Evolutionary conservation across 92 coral and sea anemone genomes (phyloP), one percentile per base, ranked within the genome.

Genomic region (Porites divaricata): DNA sequence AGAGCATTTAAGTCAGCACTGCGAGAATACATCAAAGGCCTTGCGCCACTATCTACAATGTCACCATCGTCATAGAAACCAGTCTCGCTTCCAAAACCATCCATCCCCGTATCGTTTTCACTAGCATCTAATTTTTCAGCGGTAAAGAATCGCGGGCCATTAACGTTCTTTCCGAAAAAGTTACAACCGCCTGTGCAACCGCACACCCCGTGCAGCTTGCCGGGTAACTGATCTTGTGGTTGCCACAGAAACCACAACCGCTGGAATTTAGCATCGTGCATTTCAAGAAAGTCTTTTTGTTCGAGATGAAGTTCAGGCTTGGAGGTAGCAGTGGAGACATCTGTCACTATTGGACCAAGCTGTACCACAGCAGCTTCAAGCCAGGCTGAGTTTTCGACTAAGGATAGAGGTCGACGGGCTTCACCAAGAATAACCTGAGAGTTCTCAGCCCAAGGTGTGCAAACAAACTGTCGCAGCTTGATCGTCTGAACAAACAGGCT

Each of bases 181-280:
- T 93, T 97, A 49, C 99, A 95, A 1, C 99, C 99, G 1, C 99
- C 99, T 6, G 92, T 83, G 71, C 99, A 97, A 49, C 97, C 99
- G 69, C 99, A 97, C 11, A 90, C 91, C 8, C 90, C 91, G 48
- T 78, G 86, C 45, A 92, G 78, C 49, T 85, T 92, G 77, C 78
- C 54, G 1, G 90, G 88, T 19, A 66, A 66, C 72, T 79, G 70
- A 41, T 83, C 95, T 48, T 77, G 76, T 56, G 90, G 92, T 85
- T 91, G 87, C 99, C 99, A 97, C 35, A 97, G 89, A 83, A 97
- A 97, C 99, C 99, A 97, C 14, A 97, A 89, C 70, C 99, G 92
- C 72, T 91, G 95, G 48, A 80, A 80, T 73, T 80, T 86, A 15
- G 81, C 84, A 75, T 97, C 99, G 81, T 97, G 99, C 86, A 89